A percentile compares a stretch with the other conserved stretches of the same genome.
phyloP scores from a whole-genome alignment of 2,113 vertebrate species.

The Nothobranchius kuhntae region DNA sequence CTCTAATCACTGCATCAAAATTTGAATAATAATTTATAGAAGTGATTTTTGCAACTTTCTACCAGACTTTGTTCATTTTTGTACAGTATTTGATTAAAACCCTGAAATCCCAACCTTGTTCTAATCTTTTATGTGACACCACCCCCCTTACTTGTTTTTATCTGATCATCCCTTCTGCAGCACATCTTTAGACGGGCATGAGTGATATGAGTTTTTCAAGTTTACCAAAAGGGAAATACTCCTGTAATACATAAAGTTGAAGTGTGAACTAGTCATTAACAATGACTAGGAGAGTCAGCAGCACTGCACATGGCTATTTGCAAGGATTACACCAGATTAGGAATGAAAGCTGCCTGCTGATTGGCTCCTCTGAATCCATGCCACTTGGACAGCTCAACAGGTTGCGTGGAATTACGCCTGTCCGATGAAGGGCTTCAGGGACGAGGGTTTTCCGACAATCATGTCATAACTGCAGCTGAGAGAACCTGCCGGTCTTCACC shows the following conservation, averaged over 20 bases:
- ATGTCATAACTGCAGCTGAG: slow-evolving; percentile 11
- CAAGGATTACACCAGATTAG: slow-evolving; percentile 72
- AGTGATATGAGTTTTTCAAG: neutral
- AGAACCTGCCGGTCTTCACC: neutral
- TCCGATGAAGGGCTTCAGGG: slow-evolving; percentile 37
- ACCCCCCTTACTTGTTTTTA: neutral
- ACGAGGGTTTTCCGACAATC: slow-evolving; percentile 4
- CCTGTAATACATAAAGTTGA: slow-evolving; percentile 13
- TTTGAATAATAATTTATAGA: slow-evolving; percentile 63
- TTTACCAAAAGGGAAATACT: slow-evolving; percentile 15
- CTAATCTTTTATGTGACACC: neutral
- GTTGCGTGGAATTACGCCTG: slow-evolving; percentile 59
- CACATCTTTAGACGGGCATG: neutral
- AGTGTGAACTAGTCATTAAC: slow-evolving; percentile 21
- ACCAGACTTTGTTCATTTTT: slow-evolving; percentile 52
- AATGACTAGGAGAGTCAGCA: slow-evolving; percentile 37
- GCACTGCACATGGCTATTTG: slow-evolving; percentile 44
- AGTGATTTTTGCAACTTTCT: slow-evolving; percentile 38
- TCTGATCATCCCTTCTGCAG: neutral
- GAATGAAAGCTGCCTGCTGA: slow-evolving; percentile 55
- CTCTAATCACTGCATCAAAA: slow-evolving; percentile 12
- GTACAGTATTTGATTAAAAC: slow-evolving; percentile 71
- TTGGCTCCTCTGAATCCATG: slow-evolving; percentile 65
- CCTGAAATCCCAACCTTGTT: slow-evolving; percentile 5
- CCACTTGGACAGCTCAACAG: slow-evolving; percentile 65